Evolutionary conservation across 2,113 vertebrate species (phyloP).

Genomic region (Steatornis caripensis): DNA sequence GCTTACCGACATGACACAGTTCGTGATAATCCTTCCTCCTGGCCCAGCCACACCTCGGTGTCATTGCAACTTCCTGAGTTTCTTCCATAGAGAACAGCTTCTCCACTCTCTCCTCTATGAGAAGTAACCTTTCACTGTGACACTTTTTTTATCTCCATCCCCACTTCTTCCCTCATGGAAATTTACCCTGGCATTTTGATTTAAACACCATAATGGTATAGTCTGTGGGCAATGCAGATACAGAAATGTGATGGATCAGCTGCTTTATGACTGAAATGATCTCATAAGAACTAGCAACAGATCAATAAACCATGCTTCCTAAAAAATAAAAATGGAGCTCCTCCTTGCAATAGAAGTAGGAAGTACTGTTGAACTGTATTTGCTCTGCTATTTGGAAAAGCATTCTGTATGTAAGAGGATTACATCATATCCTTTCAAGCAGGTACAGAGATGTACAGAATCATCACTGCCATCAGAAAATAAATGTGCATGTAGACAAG

Average conservation of each 20-base stretch:
- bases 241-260: background rate
- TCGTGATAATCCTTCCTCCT: background rate
- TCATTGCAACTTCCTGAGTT: background rate
- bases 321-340: background rate
- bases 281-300: background rate
- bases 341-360: background rate
- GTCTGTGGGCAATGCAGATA: background rate
- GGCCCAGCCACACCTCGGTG: background rate
- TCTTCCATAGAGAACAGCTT: background rate
- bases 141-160: background rate
- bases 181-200: background rate
- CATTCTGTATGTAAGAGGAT: background rate
- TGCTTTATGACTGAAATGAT: background rate
- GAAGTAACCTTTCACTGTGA: background rate
- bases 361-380: background rate
- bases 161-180: background rate
- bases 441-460: background rate
- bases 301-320: background rate
- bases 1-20: background rate
- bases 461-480: background rate
- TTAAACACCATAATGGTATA: background rate
- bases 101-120: background rate
- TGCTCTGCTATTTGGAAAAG: background rate
- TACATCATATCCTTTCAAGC: background rate
- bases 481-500: accelerated